A percentile compares a stretch with the other conserved stretches of the same genome.
These are phyloP conservation scores for Saccostrea cuccullata DNA, from an alignment of 1,140 invertebrate species.

Conservation along the genomic window DNA sequence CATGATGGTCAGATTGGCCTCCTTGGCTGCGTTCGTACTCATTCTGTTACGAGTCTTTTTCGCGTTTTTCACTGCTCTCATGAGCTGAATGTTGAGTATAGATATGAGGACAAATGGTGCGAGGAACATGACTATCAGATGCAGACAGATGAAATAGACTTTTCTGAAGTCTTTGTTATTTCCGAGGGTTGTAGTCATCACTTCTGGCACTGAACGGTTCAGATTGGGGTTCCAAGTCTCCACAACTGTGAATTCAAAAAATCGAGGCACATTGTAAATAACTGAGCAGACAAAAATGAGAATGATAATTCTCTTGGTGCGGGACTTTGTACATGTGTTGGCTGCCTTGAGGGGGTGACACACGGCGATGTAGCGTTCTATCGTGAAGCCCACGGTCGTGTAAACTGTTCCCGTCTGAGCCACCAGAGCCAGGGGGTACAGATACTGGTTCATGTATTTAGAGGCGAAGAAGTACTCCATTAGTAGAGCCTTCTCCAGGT, in stretches of 20 bases:
- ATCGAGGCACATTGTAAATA: slow-evolving; percentile 84
- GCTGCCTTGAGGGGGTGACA: slow-evolving; percentile 89
- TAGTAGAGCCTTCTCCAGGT: slow-evolving; percentile 88
- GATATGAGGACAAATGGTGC: slow-evolving; percentile 84
- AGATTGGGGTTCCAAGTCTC: slow-evolving; percentile 41
- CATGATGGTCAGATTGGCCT: slow-evolving; percentile 86
- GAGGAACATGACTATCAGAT: slow-evolving; percentile 83
- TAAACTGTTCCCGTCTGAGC: slow-evolving; percentile 93
- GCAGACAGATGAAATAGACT: slow-evolving; percentile 85
- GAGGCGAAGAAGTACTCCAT: slow-evolving; percentile 82
- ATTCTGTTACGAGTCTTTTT: slow-evolving; percentile 74
- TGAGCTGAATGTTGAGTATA: slow-evolving; percentile 86
- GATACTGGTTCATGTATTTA: slow-evolving; percentile 80
- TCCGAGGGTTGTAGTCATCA: slow-evolving; percentile 60
- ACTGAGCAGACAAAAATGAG: slow-evolving; percentile 84
- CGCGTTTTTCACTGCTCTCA: slow-evolving; percentile 84
- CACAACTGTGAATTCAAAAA: slow-evolving; percentile 59
- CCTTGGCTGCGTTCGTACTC: slow-evolving; percentile 80
- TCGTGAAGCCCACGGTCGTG: slow-evolving; percentile 87
- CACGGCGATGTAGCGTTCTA: slow-evolving; percentile 88
- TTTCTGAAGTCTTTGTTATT: slow-evolving; percentile 82
- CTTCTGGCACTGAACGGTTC: slow-evolving; percentile 55
- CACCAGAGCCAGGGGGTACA: slow-evolving; percentile 83
- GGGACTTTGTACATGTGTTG: slow-evolving; percentile 85
- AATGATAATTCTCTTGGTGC: slow-evolving; percentile 82